Evolutionary conservation across 1,140 invertebrate genomes (phyloP).

Genomic region (Idris sp.): DNA sequence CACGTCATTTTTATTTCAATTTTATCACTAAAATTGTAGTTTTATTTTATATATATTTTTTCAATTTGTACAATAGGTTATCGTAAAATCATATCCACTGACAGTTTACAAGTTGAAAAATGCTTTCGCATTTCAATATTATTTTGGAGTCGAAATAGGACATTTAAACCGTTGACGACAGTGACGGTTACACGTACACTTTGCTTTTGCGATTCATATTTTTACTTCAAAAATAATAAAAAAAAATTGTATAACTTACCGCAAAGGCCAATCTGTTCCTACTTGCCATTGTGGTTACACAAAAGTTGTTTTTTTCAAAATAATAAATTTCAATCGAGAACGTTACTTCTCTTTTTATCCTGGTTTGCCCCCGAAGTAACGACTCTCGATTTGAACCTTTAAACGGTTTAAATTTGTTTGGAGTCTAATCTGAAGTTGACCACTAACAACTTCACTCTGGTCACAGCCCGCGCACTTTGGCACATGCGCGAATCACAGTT

Average conservation of each 20-base stretch:
- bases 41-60: too few relatives aligned
- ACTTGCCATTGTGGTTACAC: background rate
- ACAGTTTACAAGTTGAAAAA: background rate
- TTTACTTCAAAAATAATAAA: background rate
- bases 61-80: too few relatives aligned
- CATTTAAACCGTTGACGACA: conserved; percentile 24
- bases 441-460: too few relatives aligned
- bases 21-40: too few relatives aligned
- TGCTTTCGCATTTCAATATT: background rate
- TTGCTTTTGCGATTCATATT: background rate
- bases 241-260: background rate
- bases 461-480: too few relatives aligned
- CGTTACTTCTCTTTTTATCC: background rate
- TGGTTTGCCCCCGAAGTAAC: background rate
- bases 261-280: conserved; percentile 1
- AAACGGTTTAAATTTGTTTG: conserved; percentile 8
- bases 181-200: conserved; percentile 12
- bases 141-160: conserved; percentile 1
- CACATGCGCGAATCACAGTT: too few relatives aligned
- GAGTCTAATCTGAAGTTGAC: conserved; percentile 1
- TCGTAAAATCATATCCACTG: too few relatives aligned
- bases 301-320: background rate
- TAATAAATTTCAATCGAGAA: background rate
- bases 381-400: conserved; percentile 4
- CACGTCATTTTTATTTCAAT: too few relatives aligned